A percentile compares a stretch with the other conserved stretches of the same genome.
Conservation (phyloP, 2,797 vertebrate species). For the Myiotriccus ornatus region DNA sequence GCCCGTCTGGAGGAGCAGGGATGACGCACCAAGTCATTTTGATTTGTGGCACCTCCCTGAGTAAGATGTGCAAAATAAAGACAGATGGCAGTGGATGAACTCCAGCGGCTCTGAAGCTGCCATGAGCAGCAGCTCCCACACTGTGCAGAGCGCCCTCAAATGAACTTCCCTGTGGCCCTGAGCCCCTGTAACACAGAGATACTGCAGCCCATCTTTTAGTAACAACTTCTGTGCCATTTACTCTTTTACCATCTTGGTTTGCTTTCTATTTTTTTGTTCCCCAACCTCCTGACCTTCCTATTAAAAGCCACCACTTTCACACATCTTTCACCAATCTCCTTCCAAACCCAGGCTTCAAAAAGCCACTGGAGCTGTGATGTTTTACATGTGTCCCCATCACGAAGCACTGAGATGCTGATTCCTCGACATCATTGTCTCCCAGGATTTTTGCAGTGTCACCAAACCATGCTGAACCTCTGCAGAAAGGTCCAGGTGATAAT, state of each 20-base stretch:
- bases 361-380: neutral
- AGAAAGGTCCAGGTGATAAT: neutral
- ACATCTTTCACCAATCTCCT: neutral
- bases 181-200: neutral
- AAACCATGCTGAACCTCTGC: neutral
- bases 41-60: constrained; percentile 50
- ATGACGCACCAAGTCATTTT: constrained; percentile 51
- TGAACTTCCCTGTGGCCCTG: constrained; percentile 19
- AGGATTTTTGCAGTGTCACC: neutral
- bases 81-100: constrained; percentile 44
- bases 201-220: neutral
- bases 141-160: neutral
- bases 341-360: neutral
- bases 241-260: neutral
- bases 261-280: neutral
- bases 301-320: neutral
- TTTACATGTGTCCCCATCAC: neutral
- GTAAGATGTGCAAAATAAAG: constrained; percentile 46
- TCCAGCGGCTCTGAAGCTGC: constrained; percentile 6
- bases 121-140: neutral
- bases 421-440: neutral
- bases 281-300: neutral
- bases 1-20: neutral
- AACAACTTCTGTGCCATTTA: neutral
- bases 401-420: neutral